Conservation (phyloP, 2,888 invertebrate genomes). For the Apocheima hispidaria region DNA sequence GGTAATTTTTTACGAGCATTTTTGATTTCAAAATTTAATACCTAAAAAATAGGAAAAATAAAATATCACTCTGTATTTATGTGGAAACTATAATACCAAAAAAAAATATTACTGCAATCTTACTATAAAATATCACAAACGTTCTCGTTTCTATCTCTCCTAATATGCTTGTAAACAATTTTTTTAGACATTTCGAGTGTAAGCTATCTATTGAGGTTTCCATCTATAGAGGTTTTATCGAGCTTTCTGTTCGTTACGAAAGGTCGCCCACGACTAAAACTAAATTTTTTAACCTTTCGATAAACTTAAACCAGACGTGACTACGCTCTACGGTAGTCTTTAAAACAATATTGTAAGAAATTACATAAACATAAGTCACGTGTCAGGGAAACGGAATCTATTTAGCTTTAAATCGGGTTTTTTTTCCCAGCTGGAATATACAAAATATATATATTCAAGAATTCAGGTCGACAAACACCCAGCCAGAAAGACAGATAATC, state of each 20-base stretch:
- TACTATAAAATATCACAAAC: constrained; percentile 8
- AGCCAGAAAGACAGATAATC: too few relatives aligned
- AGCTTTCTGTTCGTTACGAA: constrained; percentile 57
- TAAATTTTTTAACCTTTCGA: constrained; percentile 59
- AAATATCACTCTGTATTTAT: too few relatives aligned
- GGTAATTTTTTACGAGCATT: too few relatives aligned
- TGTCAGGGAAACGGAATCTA: too few relatives aligned
- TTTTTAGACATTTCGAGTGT: constrained; percentile 22
- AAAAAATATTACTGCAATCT: neutral
- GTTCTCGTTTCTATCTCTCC: constrained; percentile 6
- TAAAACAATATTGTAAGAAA: neutral
- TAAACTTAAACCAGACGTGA: constrained; percentile 43
- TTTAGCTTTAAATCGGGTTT: too few relatives aligned
- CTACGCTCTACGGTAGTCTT: neutral
- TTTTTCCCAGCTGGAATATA: too few relatives aligned
- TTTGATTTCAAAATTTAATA: too few relatives aligned
- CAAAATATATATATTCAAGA: too few relatives aligned
- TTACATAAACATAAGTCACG: too few relatives aligned
- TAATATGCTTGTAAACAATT: constrained; percentile 27
- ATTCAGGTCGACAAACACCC: too few relatives aligned
- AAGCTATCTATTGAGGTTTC: constrained; percentile 40
- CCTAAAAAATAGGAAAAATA: too few relatives aligned
- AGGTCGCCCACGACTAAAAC: constrained; percentile 75
- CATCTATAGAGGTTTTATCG: constrained; percentile 49
- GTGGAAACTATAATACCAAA: neutral